phyloP scores from a whole-genome alignment of 2,797 vertebrate genomes.

The Erpetoichthys calabaricus region DNA sequence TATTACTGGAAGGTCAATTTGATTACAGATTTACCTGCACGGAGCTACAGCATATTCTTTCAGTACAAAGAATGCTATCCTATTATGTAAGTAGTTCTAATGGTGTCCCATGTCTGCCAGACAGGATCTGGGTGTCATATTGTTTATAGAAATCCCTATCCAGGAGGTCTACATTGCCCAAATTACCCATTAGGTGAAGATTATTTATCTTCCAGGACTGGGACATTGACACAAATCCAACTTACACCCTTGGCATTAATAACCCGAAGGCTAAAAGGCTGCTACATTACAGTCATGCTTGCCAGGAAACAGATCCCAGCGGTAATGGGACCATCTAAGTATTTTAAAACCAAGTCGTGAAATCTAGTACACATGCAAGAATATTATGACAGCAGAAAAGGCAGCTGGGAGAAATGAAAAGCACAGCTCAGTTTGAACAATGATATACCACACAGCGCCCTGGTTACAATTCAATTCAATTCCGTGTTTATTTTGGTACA shows the following conservation, averaged over 20 bases:
- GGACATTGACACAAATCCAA: constrained; percentile 5
- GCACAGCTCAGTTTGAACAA: too few species aligned
- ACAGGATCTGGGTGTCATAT: background rate
- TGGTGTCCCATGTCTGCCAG: background rate
- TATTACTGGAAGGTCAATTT: too few species aligned
- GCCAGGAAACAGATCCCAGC: background rate
- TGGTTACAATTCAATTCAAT: too few species aligned
- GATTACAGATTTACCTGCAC: too few species aligned
- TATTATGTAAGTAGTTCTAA: background rate
- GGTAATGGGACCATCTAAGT: constrained; percentile 4
- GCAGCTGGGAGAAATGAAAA: too few species aligned
- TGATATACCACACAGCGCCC: too few species aligned
- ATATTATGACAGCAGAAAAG: too few species aligned
- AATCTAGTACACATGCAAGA: too few species aligned
- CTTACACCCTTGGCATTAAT: background rate
- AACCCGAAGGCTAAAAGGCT: background rate
- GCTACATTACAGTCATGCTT: background rate
- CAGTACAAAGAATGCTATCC: too few species aligned
- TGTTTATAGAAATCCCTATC: constrained; percentile 12
- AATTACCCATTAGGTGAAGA: constrained; percentile 5
- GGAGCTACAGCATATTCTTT: too few species aligned
- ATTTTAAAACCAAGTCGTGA: constrained; percentile 1
- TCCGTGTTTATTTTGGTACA: too few species aligned
- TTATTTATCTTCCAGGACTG: constrained; percentile 6
- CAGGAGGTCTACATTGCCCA: background rate